Base-by-base conservation (phyloP, 1,140 invertebrate genomes). In the Hypothenemus hampei region DNA sequence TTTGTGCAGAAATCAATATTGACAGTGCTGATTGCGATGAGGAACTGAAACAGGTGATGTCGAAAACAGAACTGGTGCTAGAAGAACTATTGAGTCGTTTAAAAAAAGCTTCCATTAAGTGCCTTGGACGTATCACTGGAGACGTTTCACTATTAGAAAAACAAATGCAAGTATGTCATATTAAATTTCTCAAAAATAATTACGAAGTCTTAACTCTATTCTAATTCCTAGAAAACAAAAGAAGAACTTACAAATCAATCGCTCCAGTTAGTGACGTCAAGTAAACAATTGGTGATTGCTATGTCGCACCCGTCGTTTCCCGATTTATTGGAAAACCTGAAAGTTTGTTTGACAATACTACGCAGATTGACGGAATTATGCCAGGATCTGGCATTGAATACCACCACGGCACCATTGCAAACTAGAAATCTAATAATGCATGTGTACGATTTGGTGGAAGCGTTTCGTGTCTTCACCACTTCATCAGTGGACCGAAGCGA, bases 201-300 rank as follows among this genome's bases (percentile, higher is more conserved):
- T n/a, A n/a, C n/a, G n/a, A n/a, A n/a, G n/a, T n/a, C n/a, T n/a
- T 36, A 36, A 15, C 7, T 41, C 8, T 45, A n/a, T 31, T 8
- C 61, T 57, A 65, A 4, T 51, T 66, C 69, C 1, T 73, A 85
- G 75, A 75, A 76, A 10, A 84, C 86, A 4, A 82, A 84, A 65
- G 87, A 89, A 54, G 81, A 85, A 61, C 71, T 93, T n/a, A 86
- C 86, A 0, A 76, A 80, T 22, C 86, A 90, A 69, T 86, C 88
- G 0, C 76, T 89, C 43, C 82, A 86, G 7, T 79, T 93, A 62
- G 89, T 93, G 26, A 88, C 85, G 0, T 84, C 88, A 20, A 90
- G 88, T 6, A 89, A 93, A 60, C 74, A 85, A 29, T 76, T 94
- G 55, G 89, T 93, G 10, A 86, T 88, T 37, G 82, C 84, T 39